Percentiles rank a stretch among this genome's conserved stretches.
phyloP scores from a whole-genome alignment of 2,797 vertebrate species.

The Gymnothorax javanicus region DNA sequence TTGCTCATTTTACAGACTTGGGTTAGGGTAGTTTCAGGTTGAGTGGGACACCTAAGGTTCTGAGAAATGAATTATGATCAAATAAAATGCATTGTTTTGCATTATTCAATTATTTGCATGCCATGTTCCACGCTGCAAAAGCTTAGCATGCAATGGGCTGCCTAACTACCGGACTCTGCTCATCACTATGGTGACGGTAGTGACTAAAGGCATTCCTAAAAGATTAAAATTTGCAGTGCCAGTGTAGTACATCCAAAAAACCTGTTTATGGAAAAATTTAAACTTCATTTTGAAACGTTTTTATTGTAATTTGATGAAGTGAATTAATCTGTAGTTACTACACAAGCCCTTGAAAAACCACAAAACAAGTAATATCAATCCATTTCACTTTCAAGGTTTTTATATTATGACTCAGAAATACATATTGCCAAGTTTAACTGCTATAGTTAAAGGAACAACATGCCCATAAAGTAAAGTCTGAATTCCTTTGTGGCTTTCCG shows the following conservation, averaged over 20 bases:
- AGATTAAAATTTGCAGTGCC: background rate
- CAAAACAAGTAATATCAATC: conserved; percentile 17
- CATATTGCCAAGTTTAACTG: background rate
- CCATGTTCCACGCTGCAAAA: too few relatives aligned
- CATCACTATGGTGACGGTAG: background rate
- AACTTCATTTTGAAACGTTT: background rate
- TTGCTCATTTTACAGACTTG: too few relatives aligned
- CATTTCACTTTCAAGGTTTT: background rate
- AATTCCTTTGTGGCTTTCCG: background rate
- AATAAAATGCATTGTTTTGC: too few relatives aligned
- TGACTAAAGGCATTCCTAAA: background rate
- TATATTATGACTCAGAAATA: background rate
- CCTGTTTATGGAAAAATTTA: too few relatives aligned
- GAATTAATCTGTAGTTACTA: background rate
- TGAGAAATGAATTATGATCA: too few relatives aligned
- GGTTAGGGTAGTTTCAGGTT: too few relatives aligned
- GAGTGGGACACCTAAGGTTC: too few relatives aligned
- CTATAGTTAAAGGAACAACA: background rate
- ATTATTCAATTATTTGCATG: too few relatives aligned
- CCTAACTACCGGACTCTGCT: too few relatives aligned
- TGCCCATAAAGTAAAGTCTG: background rate
- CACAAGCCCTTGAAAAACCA: conserved; percentile 20
- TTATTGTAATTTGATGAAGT: background rate
- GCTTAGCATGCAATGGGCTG: too few relatives aligned
- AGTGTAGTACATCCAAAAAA: background rate